phyloP scores from a whole-genome alignment of 2,888 invertebrate species.

The Agrypnus murinus region DNA sequence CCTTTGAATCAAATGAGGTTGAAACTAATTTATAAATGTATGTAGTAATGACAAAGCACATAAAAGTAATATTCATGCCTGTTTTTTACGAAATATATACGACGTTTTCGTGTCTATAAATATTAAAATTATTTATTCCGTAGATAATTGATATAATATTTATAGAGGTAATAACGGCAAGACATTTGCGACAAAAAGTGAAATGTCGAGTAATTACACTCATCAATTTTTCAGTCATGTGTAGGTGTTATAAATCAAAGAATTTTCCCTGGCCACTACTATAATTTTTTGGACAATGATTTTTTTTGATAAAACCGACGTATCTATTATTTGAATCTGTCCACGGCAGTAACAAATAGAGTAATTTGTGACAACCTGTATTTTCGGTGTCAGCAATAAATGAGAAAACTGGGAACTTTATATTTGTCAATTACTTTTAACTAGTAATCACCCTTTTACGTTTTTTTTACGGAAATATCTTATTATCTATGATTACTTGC shows the following conservation, averaged over 20 bases:
- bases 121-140: conserved; percentile 38
- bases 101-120: conserved; percentile 28
- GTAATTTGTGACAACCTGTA: conserved; percentile 42
- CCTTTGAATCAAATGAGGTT: conserved; percentile 10
- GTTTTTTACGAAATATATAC: conserved; percentile 19
- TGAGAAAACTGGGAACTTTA: conserved; percentile 20
- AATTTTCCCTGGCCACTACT: conserved; percentile 28
- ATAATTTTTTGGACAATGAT: conserved; percentile 39
- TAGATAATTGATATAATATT: conserved; percentile 44
- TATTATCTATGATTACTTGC: not conserved
- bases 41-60: conserved; percentile 29
- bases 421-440: conserved; percentile 26
- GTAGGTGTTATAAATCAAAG: conserved; percentile 50
- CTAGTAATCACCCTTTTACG: conserved; percentile 13
- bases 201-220: conserved; percentile 35
- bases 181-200: conserved; percentile 39
- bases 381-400: conserved; percentile 39
- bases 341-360: conserved; percentile 34
- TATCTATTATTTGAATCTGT: conserved; percentile 38
- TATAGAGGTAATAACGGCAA: conserved; percentile 32
- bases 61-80: conserved; percentile 11
- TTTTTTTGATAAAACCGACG: conserved; percentile 40
- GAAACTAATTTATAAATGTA: conserved; percentile 38
- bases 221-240: conserved; percentile 38
- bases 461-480: not conserved